Conservation (phyloP, 1,140 invertebrate species). For the Philopotamus ludificatus region DNA sequence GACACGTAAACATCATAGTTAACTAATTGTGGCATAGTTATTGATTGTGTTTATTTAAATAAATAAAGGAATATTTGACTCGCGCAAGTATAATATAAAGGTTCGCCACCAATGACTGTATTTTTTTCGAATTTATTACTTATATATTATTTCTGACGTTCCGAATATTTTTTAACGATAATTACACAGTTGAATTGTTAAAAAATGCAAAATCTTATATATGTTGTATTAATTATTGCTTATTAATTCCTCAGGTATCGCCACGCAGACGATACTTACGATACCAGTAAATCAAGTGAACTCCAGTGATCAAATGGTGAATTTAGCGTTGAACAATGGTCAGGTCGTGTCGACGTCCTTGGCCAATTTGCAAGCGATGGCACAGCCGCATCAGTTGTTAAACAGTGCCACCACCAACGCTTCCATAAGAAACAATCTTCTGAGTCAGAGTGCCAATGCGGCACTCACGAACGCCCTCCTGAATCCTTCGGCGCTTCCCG, state of each 20-base stretch:
- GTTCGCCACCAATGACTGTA: too few species aligned
- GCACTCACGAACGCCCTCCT: conserved; percentile 56
- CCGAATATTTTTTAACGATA: not conserved
- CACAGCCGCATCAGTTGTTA: conserved; percentile 64
- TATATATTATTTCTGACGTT: conserved; percentile 13
- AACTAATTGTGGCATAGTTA: too few species aligned
- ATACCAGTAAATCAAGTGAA: conserved; percentile 85
- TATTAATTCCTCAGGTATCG: too few species aligned
- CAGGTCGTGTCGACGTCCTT: conserved; percentile 83
- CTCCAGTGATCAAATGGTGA: conserved; percentile 79
- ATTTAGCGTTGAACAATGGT: conserved; percentile 73
- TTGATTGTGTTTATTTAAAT: too few species aligned
- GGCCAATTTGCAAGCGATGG: conserved; percentile 76
- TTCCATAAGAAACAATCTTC: conserved; percentile 57
- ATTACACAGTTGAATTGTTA: not conserved
- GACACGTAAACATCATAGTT: too few species aligned
- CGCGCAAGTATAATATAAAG: too few species aligned
- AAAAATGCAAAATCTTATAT: conserved; percentile 13
- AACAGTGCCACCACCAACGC: conserved; percentile 49
- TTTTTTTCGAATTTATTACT: conserved; percentile 36
- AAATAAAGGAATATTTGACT: too few species aligned
- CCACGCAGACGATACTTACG: conserved; percentile 90
- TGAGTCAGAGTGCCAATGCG: conserved; percentile 54
- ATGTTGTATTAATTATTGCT: too few species aligned
- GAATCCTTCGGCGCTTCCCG: conserved; percentile 65